Evolutionary conservation across 2,797 vertebrate species (phyloP), one percentile per base, ranked within the genome.

Genomic region (Mormyrops boulengeri): DNA sequence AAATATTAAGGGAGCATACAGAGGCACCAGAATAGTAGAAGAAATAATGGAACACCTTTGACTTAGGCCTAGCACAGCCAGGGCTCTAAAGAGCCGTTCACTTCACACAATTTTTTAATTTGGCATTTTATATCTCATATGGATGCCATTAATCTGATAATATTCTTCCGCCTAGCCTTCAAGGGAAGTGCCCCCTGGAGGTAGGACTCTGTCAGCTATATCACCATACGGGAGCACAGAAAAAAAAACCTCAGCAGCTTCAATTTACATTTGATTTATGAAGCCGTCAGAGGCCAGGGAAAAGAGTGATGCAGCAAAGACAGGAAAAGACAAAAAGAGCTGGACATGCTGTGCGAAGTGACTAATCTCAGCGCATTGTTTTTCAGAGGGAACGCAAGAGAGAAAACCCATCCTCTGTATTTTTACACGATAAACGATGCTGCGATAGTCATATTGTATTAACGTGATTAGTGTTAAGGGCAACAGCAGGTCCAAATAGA

Each of bases 101-200:
- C 49, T 26, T 80, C 41, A 80, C 19, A 44, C 73, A 7, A 30
- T 85, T 85, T 52, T 73, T 85, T 52, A 85, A 85, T 85, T 85
- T 85, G 82, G 49, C 82, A 26, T 85, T 85, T 85, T 85, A 85
- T 85, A 85, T 85, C 82, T 49, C 82, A 85, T 49, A 26, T 85
- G 80, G 80, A 84, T 84, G 80, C 44, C n/a, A 52, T 85, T 85
- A 85, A 85, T 85, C 44, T 85, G 44, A 52, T 85, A 85, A 52
- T 85, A 52, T 47, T 85, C n/a, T 85, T 85, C 82, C 82, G 44
- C 49, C 49, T 4, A 12, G 30, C 53, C 52, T 87, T 57, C 9
- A 87, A 38, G 34, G 53, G 30, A 87, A 55, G 7, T 34, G 17
- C 85, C 85, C 85, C 85, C 52, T 47, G 87, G 57, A 49, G 87